Base-by-base conservation (phyloP, 2,888 invertebrate species). In the Volucella zonaria region DNA sequence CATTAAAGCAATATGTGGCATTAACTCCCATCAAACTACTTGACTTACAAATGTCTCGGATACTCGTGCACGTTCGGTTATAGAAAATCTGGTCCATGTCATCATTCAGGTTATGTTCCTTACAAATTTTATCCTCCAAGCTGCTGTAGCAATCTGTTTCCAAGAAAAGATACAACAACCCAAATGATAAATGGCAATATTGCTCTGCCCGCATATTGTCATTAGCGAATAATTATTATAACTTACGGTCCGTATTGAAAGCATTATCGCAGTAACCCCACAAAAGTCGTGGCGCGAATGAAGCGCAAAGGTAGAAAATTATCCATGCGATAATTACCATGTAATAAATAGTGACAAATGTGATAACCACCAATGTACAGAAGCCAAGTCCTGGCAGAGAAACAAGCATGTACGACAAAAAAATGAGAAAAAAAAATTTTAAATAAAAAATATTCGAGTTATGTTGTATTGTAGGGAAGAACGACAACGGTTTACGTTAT, bases 291-390 rank as follows among this genome's bases (percentile, higher is more conserved):
- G 93, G 92, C 10, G 93, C 92, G 85, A 96, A 93, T 0, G 96
- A 96, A 1, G 95, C 94, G 67, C 95, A 94, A 43, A 95, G 95
- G 90, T 96, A 96, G 90, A 95, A 96, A 18, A 95, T 90, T 0
- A 95, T 95, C 95, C 96, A 96, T 0, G 95, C 94, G 56, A 96
- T 95, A 82, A 96, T 95, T 47, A 96, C 94, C 94, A 96, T 96
- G 92, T 96, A 96, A 90, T 96, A 96, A 87, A 96, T 93, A 15
- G 94, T 94, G 67, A 96, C 94, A 52, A 95, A 92, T n/a, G 93
- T 93, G 49, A 96, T 95, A 31, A 96, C 94, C 47, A 95, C 93
- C 83, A 96, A 92, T 0, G 95, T 95, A 87, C 95, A 95, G 88
- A 94, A 94, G 0, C 95, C 95, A 1, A 95, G 91, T 0, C 94